These are phyloP conservation scores for Herminia tarsipennalis DNA, from an alignment of 2,888 invertebrate species.

Conservation along the genomic window DNA sequence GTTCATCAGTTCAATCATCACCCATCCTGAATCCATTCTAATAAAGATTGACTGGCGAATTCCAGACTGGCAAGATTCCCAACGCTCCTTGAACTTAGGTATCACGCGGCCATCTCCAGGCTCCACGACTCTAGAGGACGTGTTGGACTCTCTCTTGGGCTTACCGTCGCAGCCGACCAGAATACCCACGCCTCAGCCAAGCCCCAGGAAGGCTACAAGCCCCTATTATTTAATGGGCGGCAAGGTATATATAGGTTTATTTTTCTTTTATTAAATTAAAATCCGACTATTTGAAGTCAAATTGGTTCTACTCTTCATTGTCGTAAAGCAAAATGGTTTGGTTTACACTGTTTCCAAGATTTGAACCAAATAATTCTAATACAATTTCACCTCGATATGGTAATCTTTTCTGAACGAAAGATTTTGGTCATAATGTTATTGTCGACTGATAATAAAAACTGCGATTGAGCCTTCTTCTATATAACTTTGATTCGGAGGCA, in stretches of 20 bases:
- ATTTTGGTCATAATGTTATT: no score
- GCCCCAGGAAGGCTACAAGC: constrained; percentile 78
- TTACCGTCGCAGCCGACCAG: constrained; percentile 90
- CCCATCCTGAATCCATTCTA: constrained; percentile 31
- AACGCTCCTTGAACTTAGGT: constrained; percentile 81
- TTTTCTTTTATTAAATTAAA: constrained; percentile 6
- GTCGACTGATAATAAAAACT: no score
- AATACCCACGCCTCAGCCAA: constrained; percentile 89
- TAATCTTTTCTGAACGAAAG: no score
- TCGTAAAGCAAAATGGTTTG: no score
- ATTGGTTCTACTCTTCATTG: background rate
- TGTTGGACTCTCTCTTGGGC: constrained; percentile 95
- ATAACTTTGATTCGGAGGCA: no score
- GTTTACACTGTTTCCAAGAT: no score
- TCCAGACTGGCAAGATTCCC: constrained; percentile 83
- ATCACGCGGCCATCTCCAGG: constrained; percentile 89
- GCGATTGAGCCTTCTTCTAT: no score
- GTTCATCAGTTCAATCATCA: constrained; percentile 6
- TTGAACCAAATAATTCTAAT: no score
- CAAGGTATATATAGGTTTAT: constrained; percentile 67
- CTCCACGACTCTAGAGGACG: constrained; percentile 96
- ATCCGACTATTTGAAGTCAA: background rate
- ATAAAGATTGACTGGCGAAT: constrained; percentile 48
- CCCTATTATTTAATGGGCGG: constrained; percentile 80
- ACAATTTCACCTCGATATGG: no score